Percentiles rank a stretch among this genome's conserved stretches.
Conservation (phyloP, 2,888 invertebrate species). For the Odontocerum albicorne region DNA sequence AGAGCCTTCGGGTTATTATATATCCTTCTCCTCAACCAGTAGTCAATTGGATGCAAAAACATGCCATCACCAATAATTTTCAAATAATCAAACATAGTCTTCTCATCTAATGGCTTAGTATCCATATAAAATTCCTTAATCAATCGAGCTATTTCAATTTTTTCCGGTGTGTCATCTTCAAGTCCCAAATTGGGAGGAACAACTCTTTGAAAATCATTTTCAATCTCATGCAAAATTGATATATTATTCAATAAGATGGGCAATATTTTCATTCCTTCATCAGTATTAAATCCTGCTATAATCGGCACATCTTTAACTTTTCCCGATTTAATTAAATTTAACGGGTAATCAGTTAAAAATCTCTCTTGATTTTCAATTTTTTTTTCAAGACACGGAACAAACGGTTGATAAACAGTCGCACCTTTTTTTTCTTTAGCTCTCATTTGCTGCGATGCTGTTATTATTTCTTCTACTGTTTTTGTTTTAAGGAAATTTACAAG, state of each 20-base stretch:
- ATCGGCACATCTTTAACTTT: conserved; percentile 17
- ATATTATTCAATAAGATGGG: not conserved
- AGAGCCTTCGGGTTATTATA: not conserved
- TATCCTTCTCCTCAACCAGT: conserved; percentile 9
- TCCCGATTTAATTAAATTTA: conserved; percentile 13
- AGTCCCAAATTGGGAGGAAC: conserved; percentile 25
- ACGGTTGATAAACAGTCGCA: conserved; percentile 7
- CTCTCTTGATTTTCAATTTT: not conserved
- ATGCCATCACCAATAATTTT: conserved; percentile 25
- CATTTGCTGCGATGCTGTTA: not conserved
- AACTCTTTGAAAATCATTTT: conserved; percentile 27
- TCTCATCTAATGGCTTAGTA: not conserved
- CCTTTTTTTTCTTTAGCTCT: conserved; percentile 8
- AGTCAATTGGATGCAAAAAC: conserved; percentile 29
- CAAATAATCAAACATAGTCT: conserved; percentile 20
- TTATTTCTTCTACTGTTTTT: conserved; percentile 10
- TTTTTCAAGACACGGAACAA: conserved; percentile 7
- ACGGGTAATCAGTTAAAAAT: conserved; percentile 14
- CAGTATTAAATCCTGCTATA: conserved; percentile 20
- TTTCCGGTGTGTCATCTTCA: conserved; percentile 18
- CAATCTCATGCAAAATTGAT: conserved; percentile 22
- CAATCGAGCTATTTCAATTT: conserved; percentile 12
- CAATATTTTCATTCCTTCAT: conserved; percentile 27
- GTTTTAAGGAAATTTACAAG: conserved; percentile 30
- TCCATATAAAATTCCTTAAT: conserved; percentile 29